phyloP scores from a whole-genome alignment of 1,140 invertebrate genomes.

The Leptestheria dahalacensis region DNA sequence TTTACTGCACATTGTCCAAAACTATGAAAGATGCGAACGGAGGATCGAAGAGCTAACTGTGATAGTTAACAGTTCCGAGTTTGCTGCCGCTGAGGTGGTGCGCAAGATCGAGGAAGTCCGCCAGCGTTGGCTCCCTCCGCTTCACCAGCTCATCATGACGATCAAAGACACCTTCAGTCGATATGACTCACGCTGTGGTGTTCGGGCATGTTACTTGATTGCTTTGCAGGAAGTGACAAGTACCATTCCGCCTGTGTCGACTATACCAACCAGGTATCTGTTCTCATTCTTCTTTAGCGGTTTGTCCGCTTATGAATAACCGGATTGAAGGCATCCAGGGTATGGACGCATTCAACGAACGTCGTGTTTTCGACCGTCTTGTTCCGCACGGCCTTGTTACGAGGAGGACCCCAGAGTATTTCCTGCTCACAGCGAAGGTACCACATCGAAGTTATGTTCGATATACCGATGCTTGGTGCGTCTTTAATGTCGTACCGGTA shows the following conservation, averaged over 20 bases:
- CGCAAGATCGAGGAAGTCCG: constrained; percentile 32
- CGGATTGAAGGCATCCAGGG: constrained; percentile 40
- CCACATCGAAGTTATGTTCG: background rate
- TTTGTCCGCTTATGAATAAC: background rate
- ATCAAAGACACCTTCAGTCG: constrained; percentile 56
- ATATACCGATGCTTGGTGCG: background rate
- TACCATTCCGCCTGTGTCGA: constrained; percentile 90
- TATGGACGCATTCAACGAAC: constrained; percentile 81
- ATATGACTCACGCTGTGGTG: constrained; percentile 71
- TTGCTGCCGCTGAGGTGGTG: constrained; percentile 35
- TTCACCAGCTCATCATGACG: constrained; percentile 41
- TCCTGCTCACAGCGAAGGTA: constrained; percentile 86
- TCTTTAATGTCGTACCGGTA: background rate
- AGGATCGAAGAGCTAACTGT: constrained; percentile 34
- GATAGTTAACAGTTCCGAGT: constrained; percentile 30
- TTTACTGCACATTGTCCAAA: constrained; percentile 35
- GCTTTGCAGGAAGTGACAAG: constrained; percentile 70
- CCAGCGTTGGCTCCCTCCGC: constrained; percentile 44
- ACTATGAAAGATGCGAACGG: constrained; percentile 42
- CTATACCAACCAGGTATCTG: constrained; percentile 78
- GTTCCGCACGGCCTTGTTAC: constrained; percentile 54
- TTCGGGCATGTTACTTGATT: constrained; percentile 79
- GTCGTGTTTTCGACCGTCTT: constrained; percentile 71
- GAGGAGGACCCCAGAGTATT: constrained; percentile 66
- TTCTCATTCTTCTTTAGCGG: background rate